A percentile compares a stretch with the other conserved stretches of the same genome.
Evolutionary conservation across 2,888 invertebrate species (phyloP).

Genomic region (Cephus spinipes): DNA sequence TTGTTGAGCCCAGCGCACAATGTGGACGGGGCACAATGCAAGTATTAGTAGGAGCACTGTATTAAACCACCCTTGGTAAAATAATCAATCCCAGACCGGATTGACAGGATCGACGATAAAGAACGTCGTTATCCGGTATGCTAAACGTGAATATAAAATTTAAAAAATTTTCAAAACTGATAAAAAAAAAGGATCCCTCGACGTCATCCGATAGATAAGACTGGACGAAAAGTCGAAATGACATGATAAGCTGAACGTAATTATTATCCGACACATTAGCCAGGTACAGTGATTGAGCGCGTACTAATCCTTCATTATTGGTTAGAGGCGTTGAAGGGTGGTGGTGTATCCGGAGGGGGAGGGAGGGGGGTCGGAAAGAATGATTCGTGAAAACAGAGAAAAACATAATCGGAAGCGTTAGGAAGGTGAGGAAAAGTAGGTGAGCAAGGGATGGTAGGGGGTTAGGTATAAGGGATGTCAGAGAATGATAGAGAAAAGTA

Average conservation of each 20-base stretch:
- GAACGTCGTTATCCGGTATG: background rate
- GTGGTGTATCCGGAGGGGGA: too few species aligned
- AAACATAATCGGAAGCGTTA: background rate
- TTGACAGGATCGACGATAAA: background rate
- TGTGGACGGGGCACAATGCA: slow-evolving; percentile 29
- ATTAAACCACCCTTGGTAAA: background rate
- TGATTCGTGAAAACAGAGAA: background rate
- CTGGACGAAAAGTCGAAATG: background rate
- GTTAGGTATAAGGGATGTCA: background rate
- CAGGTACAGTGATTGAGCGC: slow-evolving; percentile 33
- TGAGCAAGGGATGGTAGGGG: background rate
- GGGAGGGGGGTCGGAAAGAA: too few species aligned
- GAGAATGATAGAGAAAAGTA: background rate
- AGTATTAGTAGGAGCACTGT: slow-evolving; percentile 25
- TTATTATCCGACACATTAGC: background rate
- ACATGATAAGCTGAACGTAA: background rate
- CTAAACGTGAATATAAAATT: background rate
- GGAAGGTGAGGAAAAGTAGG: background rate
- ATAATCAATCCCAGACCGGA: background rate
- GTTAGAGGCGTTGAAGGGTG: background rate
- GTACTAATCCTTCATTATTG: slow-evolving; percentile 28
- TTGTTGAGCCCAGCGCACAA: slow-evolving; percentile 38
- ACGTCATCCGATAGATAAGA: background rate
- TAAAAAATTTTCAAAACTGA: background rate
- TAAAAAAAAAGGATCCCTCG: background rate